Conservation (phyloP, 2,888 invertebrate species). For the Morpho deidamia region DNA sequence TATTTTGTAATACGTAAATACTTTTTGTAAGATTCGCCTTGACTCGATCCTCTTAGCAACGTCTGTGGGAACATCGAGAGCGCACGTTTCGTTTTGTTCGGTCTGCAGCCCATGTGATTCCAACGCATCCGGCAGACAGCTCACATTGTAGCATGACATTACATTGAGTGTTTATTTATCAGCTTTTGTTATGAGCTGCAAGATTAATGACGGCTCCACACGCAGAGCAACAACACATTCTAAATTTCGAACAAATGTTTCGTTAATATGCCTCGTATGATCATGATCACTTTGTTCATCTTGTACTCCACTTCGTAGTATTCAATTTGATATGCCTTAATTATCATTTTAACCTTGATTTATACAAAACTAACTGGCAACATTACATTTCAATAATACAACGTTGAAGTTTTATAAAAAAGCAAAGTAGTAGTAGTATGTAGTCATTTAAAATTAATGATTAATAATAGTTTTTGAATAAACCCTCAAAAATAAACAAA, state of each 20-base stretch:
- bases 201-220: conserved; percentile 37
- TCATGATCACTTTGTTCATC: too few species aligned
- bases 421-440: too few species aligned
- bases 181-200: conserved; percentile 37
- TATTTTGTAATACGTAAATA: conserved; percentile 25
- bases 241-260: conserved; percentile 9
- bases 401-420: too few species aligned
- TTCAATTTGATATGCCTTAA: too few species aligned
- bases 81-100: conserved; percentile 53
- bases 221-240: conserved; percentile 21
- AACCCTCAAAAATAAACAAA: too few species aligned
- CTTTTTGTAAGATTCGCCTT: conserved; percentile 70
- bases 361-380: too few species aligned
- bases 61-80: conserved; percentile 67
- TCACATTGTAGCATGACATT: conserved; percentile 42
- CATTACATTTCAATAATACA: too few species aligned
- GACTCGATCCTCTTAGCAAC: conserved; percentile 57
- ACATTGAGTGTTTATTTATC: conserved; percentile 47
- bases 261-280: not conserved
- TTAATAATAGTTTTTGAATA: too few species aligned
- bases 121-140: conserved; percentile 60
- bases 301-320: too few species aligned
- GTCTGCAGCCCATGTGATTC: conserved; percentile 71
- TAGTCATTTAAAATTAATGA: too few species aligned
- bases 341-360: too few species aligned